A percentile compares a stretch with the other conserved stretches of the same genome.
Conservation (phyloP, 2,888 invertebrate genomes). For the Drosophila borealis region DNA sequence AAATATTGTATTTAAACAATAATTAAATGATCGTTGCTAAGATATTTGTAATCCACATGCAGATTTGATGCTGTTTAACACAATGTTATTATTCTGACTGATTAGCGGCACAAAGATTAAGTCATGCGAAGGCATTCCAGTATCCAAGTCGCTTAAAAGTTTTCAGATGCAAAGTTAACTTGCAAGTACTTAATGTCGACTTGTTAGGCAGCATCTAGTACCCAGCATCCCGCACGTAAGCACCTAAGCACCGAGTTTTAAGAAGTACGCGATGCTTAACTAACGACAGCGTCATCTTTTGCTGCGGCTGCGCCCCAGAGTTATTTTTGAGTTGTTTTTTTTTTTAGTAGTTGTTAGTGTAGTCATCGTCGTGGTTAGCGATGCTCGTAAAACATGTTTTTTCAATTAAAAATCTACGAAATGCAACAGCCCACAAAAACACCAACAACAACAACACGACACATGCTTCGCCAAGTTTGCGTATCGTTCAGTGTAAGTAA, state of each 20-base stretch:
- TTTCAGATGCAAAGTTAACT: slow-evolving; percentile 41
- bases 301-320: slow-evolving; percentile 61
- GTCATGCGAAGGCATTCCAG: slow-evolving; percentile 40
- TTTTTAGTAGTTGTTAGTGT: slow-evolving; percentile 32
- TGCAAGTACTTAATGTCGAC: slow-evolving; percentile 64
- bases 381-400: slow-evolving; percentile 82
- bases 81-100: slow-evolving; percentile 24
- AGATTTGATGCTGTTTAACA: slow-evolving; percentile 14
- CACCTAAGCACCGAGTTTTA: slow-evolving; percentile 31
- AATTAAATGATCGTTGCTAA: slow-evolving; percentile 11
- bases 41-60: slow-evolving; percentile 11
- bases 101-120: slow-evolving; percentile 42
- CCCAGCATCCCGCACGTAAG: slow-evolving; percentile 8
- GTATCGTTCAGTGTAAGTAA: slow-evolving; percentile 43
- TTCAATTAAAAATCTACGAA: slow-evolving; percentile 81
- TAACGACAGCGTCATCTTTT: slow-evolving; percentile 76
- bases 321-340: slow-evolving; percentile 28
- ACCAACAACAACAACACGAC: slow-evolving; percentile 24
- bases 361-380: slow-evolving; percentile 74
- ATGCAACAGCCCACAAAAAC: slow-evolving; percentile 66
- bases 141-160: slow-evolving; percentile 47
- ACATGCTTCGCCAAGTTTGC: slow-evolving; percentile 37
- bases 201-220: slow-evolving; percentile 59
- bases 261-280: slow-evolving; percentile 68
- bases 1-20: neutral